These are phyloP conservation scores for Crotalus horridus DNA, from an alignment of 2,113 vertebrate genomes.

Conservation along the genomic window DNA sequence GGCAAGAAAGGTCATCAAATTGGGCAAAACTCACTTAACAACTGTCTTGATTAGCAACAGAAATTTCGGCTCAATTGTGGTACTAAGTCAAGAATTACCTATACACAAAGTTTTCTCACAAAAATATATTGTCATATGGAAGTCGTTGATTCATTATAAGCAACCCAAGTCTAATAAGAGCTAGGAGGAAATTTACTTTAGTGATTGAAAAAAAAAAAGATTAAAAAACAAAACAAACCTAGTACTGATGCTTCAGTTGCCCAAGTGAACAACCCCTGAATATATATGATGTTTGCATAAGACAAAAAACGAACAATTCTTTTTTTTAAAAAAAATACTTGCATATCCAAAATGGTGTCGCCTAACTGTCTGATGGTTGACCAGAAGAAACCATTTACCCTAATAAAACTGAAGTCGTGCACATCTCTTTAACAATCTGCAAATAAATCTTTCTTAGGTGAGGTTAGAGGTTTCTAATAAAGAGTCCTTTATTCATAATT, in stretches of 20 bases:
- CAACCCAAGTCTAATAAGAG: not conserved
- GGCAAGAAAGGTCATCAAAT: not conserved
- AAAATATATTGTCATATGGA: not conserved
- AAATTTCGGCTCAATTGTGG: not conserved
- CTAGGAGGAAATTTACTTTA: not conserved
- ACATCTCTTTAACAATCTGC: conserved; percentile 41
- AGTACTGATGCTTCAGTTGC: not conserved
- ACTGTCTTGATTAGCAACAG: not conserved
- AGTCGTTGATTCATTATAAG: not conserved
- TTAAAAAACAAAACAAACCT: not conserved
- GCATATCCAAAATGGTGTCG: conserved; percentile 9
- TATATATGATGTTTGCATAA: conserved; percentile 25
- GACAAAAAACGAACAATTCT: conserved; percentile 25
- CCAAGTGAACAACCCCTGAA: conserved; percentile 5
- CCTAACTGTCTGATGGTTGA: conserved; percentile 42
- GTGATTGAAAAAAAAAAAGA: not conserved
- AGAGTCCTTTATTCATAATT: conserved; percentile 53
- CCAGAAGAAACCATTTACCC: conserved; percentile 39
- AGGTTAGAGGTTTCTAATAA: conserved; percentile 48
- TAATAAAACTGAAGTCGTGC: conserved; percentile 17
- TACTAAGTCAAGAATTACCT: not conserved
- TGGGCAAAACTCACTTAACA: not conserved
- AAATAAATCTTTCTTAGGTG: conserved; percentile 45
- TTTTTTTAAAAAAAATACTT: not conserved
- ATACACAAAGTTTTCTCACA: not conserved